Conservation (phyloP, 2,888 invertebrate species). For the Orchesella flavescens region DNA sequence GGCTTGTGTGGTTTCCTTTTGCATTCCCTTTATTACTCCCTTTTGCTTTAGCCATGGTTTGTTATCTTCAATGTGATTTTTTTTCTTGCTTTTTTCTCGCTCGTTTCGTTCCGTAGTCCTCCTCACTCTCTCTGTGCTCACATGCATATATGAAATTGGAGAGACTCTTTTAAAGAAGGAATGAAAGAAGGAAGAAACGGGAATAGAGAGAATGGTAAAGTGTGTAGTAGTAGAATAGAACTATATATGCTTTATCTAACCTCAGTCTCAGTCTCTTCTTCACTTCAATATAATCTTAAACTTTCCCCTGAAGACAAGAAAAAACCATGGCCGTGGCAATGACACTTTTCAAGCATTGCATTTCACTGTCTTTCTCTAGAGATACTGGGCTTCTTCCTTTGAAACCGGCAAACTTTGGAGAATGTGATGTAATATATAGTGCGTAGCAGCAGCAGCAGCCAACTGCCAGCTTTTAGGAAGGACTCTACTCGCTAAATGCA, state of each 20-base stretch:
- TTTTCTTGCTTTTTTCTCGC: conserved; percentile 26
- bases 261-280: conserved; percentile 18
- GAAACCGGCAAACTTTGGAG: too few relatives aligned
- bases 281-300: conserved; percentile 48
- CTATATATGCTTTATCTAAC: conserved; percentile 29
- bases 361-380: neutral
- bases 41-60: conserved; percentile 46
- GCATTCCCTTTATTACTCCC: conserved; percentile 54
- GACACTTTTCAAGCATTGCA: conserved; percentile 49
- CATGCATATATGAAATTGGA: neutral
- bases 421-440: too few relatives aligned
- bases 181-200: neutral
- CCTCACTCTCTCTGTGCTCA: too few relatives aligned
- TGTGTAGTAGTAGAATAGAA: conserved; percentile 3
- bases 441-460: too few relatives aligned
- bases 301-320: conserved; percentile 54
- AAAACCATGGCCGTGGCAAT: conserved; percentile 41
- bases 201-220: neutral
- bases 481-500: neutral
- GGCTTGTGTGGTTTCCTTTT: conserved; percentile 54
- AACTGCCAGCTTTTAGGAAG: too few relatives aligned
- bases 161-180: neutral
- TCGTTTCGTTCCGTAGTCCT: conserved; percentile 28
- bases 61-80: conserved; percentile 53
- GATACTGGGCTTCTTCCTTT: neutral